A percentile compares a stretch with the other conserved stretches of the same genome.
These are phyloP conservation scores for Rhincodon typus DNA, from an alignment of 2,797 vertebrate species.

Conservation along the genomic window DNA sequence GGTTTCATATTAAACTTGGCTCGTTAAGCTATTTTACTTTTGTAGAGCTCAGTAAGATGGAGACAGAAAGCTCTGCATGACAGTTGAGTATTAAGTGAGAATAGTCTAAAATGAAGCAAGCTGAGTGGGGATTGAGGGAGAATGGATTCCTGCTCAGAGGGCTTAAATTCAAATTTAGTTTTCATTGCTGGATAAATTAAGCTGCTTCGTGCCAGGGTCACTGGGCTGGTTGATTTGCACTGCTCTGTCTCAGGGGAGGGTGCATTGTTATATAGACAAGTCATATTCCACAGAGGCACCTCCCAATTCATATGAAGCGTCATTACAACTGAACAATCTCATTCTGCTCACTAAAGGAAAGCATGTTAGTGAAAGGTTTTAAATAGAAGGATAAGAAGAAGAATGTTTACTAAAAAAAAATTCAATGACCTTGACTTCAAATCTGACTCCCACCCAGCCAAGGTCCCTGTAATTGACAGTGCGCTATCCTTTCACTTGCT, in stretches of 20 bases:
- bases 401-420: neutral
- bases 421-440: neutral
- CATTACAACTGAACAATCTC: neutral
- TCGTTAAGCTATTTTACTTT: neutral
- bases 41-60: too few species aligned
- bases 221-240: neutral
- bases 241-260: neutral
- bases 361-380: neutral
- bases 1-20: neutral
- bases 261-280: neutral
- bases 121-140: neutral
- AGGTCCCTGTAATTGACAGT: neutral
- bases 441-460: neutral
- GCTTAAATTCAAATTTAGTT: constrained; percentile 21
- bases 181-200: neutral
- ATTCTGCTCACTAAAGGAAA: neutral
- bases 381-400: neutral
- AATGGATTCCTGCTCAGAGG: constrained; percentile 3
- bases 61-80: neutral
- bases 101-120: neutral
- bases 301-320: neutral
- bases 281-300: neutral
- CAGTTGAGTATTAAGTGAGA: neutral
- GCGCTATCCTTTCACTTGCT: neutral
- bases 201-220: neutral